A percentile compares a stretch with the other conserved stretches of the same genome.
phyloP scores from a whole-genome alignment of 2,888 invertebrate genomes.

The Morinoia aosen region DNA sequence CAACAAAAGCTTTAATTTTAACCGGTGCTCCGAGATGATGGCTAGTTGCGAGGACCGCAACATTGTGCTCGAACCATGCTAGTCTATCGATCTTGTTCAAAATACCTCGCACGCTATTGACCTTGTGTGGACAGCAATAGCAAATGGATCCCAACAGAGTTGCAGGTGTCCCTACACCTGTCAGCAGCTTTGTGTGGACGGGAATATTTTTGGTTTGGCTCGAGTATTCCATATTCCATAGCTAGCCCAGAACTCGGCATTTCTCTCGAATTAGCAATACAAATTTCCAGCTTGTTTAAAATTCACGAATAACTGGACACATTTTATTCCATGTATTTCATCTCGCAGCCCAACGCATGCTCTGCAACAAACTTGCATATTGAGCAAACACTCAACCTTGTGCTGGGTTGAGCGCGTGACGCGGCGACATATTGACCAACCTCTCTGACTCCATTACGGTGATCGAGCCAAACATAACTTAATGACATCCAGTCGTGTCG shows the following conservation, averaged over 20 bases:
- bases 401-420: neutral
- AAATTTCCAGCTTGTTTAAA: neutral
- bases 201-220: neutral
- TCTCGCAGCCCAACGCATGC: neutral
- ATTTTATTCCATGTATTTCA: neutral
- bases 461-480: conserved; percentile 1
- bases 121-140: neutral
- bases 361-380: neutral
- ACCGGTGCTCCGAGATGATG: neutral
- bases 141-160: neutral
- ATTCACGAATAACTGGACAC: neutral
- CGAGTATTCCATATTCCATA: neutral
- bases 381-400: conserved; percentile 3
- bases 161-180: neutral
- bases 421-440: neutral
- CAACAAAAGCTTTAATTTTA: neutral
- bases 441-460: neutral
- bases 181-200: neutral
- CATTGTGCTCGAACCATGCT: neutral
- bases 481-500: neutral
- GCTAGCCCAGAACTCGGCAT: neutral
- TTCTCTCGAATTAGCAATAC: neutral
- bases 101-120: neutral
- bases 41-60: neutral
- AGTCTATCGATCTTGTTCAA: neutral